Conservation (phyloP, 2,888 invertebrate species). For the Chrysomela aeneicollis region DNA sequence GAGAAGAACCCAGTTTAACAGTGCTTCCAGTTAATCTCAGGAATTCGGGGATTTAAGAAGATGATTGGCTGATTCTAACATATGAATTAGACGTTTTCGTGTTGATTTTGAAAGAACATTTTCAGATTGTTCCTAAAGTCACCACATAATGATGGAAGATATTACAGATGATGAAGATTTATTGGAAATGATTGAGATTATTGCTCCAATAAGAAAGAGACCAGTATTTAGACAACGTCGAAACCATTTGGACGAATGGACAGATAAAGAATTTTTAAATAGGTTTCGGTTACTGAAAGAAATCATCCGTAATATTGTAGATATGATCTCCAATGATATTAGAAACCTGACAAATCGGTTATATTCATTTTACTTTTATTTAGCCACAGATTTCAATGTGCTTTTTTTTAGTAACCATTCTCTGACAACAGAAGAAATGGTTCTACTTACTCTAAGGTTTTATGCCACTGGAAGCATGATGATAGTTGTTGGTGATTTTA, state of each 20-base stretch:
- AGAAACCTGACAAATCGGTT: constrained; percentile 14
- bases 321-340: constrained; percentile 2
- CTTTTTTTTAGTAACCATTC: constrained; percentile 22
- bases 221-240: constrained; percentile 10
- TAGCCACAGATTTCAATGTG: neutral
- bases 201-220: constrained; percentile 10
- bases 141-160: neutral
- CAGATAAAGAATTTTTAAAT: neutral
- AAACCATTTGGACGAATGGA: constrained; percentile 3
- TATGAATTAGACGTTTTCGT: neutral
- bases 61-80: neutral
- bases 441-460: constrained; percentile 19
- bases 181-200: constrained; percentile 14
- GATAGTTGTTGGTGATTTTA: constrained; percentile 10
- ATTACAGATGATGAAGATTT: constrained; percentile 15
- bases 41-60: neutral
- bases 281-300: constrained; percentile 6
- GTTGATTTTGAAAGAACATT: neutral
- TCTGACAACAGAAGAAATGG: constrained; percentile 14
- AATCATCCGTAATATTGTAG: neutral
- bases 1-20: neutral
- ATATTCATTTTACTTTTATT: neutral
- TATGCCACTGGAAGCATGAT: constrained; percentile 23
- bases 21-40: neutral
- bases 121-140: neutral